phyloP scores from a whole-genome alignment of 2,888 invertebrate genomes.

The Petrolisthes manimaculis region DNA sequence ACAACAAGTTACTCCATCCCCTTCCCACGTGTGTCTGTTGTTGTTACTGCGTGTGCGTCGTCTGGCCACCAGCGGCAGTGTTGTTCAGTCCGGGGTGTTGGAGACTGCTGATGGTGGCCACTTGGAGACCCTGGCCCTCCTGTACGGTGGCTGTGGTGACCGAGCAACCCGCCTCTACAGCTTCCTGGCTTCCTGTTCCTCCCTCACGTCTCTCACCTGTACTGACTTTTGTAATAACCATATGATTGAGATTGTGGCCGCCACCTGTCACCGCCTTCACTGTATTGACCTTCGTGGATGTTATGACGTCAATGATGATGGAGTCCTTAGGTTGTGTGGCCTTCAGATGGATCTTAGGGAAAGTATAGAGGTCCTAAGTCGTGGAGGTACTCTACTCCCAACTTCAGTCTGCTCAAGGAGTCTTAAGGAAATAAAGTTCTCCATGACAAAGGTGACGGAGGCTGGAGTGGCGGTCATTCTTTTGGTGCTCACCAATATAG shows the following conservation, averaged over 20 bases:
- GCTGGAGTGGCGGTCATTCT: conserved; percentile 65
- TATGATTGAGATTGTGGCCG: conserved; percentile 62
- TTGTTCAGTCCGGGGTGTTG: conserved; percentile 61
- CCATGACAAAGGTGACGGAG: conserved; percentile 65
- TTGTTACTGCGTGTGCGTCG: conserved; percentile 56
- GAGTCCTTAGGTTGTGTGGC: conserved; percentile 60
- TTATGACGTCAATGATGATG: conserved; percentile 65
- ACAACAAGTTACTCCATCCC: conserved; percentile 54
- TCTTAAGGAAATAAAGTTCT: conserved; percentile 61
- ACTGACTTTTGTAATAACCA: conserved; percentile 65
- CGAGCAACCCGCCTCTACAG: conserved; percentile 52
- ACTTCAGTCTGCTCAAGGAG: conserved; percentile 47
- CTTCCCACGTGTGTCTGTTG: conserved; percentile 56
- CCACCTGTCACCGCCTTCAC: conserved; percentile 54
- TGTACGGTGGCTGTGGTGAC: conserved; percentile 63
- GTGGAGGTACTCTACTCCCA: conserved; percentile 53
- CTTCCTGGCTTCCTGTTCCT: conserved; percentile 51
- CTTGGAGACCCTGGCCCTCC: conserved; percentile 52
- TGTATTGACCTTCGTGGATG: conserved; percentile 61
- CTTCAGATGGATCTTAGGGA: conserved; percentile 47
- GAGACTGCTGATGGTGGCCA: conserved; percentile 43
- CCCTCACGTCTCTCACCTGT: conserved; percentile 59
- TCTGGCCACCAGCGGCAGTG: conserved; percentile 60
- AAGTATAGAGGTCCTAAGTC: conserved; percentile 53
- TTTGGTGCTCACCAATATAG: conserved; percentile 58